A percentile compares a stretch with the other conserved stretches of the same genome.
Evolutionary conservation across 2,888 invertebrate genomes (phyloP).

Genomic region (Helleia helle): DNA sequence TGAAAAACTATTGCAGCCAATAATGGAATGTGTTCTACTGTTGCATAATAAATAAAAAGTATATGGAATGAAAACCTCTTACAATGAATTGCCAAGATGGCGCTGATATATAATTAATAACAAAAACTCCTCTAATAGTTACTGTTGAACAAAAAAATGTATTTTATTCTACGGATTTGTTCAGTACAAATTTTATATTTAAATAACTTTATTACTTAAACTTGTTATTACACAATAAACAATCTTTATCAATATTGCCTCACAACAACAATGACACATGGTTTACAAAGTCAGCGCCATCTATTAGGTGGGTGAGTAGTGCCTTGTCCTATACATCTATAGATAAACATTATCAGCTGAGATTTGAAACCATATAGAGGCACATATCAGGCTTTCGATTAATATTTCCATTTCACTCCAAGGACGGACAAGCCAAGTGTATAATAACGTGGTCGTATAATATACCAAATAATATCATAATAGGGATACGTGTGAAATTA

Average conservation of each 20-base stretch:
- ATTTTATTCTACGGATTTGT: too few relatives aligned
- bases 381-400: slow-evolving; percentile 60
- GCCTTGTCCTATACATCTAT: neutral
- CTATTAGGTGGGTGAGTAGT: neutral
- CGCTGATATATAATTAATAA: neutral
- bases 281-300: neutral
- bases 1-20: slow-evolving; percentile 53
- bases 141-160: too few relatives aligned
- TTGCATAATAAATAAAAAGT: slow-evolving; percentile 23
- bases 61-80: slow-evolving; percentile 49
- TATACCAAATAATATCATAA: slow-evolving; percentile 19
- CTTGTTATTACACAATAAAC: too few relatives aligned
- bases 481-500: slow-evolving; percentile 10
- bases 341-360: slow-evolving; percentile 29
- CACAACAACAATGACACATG: too few relatives aligned
- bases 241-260: too few relatives aligned
- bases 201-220: too few relatives aligned
- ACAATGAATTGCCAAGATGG: slow-evolving; percentile 16
- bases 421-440: slow-evolving; percentile 60
- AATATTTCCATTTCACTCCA: slow-evolving; percentile 33
- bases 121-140: too few relatives aligned
- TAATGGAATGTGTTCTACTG: slow-evolving; percentile 48
- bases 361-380: slow-evolving; percentile 48
- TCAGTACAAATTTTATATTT: too few relatives aligned
- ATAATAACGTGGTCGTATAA: slow-evolving; percentile 22